A percentile compares a stretch with the other conserved stretches of the same genome.
These are phyloP conservation scores for Ptyas mucosa DNA, from an alignment of 2,113 vertebrate species.

Conservation along the genomic window DNA sequence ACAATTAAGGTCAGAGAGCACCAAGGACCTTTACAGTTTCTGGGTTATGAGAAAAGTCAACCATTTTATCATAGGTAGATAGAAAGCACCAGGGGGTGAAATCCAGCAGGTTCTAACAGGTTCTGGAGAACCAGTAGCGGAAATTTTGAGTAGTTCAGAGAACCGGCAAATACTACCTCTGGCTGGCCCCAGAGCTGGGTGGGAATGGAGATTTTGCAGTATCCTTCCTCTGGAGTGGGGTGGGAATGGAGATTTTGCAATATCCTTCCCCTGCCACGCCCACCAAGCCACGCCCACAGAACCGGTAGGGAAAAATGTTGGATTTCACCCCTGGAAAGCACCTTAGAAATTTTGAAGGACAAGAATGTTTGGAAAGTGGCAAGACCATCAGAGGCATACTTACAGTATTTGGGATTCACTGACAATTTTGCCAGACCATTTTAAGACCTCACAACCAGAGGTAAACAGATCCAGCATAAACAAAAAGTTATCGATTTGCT, in stretches of 20 bases:
- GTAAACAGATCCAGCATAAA: neutral
- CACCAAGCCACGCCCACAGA: too few species aligned
- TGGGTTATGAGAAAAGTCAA: neutral
- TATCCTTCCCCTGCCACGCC: too few species aligned
- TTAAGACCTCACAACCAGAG: neutral
- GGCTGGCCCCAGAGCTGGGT: too few species aligned
- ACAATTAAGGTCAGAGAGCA: neutral
- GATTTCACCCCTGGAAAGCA: neutral
- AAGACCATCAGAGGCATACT: neutral
- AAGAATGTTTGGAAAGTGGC: neutral
- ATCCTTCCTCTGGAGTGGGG: too few species aligned
- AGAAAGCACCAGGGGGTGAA: neutral
- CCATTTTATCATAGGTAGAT: neutral
- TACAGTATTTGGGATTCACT: neutral
- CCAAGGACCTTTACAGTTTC: neutral
- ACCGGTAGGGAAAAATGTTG: too few species aligned
- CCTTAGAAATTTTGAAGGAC: neutral
- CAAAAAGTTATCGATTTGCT: neutral
- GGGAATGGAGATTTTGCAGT: too few species aligned
- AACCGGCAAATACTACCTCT: too few species aligned
- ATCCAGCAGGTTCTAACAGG: too few species aligned
- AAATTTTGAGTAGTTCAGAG: too few species aligned
- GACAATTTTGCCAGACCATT: neutral
- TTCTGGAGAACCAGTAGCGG: too few species aligned
- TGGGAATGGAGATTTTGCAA: too few species aligned